Conservation (phyloP, 2,888 invertebrate species). For the Andrena fulva region DNA sequence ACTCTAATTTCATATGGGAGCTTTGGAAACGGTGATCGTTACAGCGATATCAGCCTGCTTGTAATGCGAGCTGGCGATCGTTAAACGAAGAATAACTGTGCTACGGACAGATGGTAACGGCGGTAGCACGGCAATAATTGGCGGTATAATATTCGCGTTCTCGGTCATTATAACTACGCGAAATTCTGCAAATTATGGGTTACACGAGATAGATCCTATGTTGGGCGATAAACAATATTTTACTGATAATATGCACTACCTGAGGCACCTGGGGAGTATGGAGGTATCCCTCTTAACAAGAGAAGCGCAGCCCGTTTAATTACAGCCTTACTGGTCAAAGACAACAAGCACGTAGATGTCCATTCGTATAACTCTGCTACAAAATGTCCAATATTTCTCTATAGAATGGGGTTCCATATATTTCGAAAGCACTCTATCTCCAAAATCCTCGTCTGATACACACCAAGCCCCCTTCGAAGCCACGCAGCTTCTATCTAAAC, state of each 20-base stretch:
- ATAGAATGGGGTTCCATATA: too few species aligned
- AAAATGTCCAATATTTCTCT: too few species aligned
- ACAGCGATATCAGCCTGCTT: conserved; percentile 20
- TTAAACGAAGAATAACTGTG: conserved; percentile 16
- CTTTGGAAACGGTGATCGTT: conserved; percentile 17
- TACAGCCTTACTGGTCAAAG: too few species aligned
- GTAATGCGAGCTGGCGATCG: conserved; percentile 7
- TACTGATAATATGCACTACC: neutral
- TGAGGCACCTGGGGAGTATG: too few species aligned
- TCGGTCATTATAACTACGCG: neutral
- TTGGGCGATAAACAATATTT: neutral
- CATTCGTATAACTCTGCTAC: too few species aligned
- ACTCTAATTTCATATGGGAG: neutral
- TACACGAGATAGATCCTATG: neutral
- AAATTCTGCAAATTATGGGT: neutral
- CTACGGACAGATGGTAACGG: neutral
- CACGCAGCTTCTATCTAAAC: too few species aligned
- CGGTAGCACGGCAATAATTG: conserved; percentile 3
- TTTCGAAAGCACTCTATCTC: too few species aligned
- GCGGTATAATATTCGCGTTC: conserved; percentile 6
- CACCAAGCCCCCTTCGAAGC: too few species aligned
- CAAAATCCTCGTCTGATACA: too few species aligned
- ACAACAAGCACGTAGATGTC: too few species aligned
- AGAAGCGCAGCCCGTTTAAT: too few species aligned
- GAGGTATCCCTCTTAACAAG: too few species aligned